Conservation (phyloP, 2,888 invertebrate genomes). For the Ctenicera cuprea region DNA sequence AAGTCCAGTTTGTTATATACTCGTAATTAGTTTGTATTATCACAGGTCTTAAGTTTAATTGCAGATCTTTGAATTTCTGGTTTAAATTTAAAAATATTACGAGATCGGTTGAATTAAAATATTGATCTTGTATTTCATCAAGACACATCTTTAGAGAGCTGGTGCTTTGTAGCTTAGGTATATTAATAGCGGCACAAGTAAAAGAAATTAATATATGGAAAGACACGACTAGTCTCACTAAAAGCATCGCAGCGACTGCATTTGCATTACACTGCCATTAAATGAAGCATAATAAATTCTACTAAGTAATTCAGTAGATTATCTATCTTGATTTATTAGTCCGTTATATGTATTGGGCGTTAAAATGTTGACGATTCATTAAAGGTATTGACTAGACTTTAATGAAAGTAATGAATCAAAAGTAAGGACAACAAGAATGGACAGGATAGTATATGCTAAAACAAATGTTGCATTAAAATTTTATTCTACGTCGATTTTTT, state of each 20-base stretch:
- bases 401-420: too few species aligned
- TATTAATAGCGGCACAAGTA: neutral
- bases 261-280: neutral
- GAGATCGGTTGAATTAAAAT: neutral
- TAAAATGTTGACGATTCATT: too few species aligned
- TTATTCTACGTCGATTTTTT: too few species aligned
- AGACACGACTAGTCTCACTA: neutral
- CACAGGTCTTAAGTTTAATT: neutral
- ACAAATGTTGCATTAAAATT: too few species aligned
- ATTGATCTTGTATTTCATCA: neutral
- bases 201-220: neutral
- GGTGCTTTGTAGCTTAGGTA: neutral
- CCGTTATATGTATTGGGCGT: neutral
- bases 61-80: neutral
- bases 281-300: neutral
- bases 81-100: neutral
- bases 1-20: neutral
- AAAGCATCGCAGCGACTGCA: slow-evolving; percentile 18
- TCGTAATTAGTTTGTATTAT: neutral
- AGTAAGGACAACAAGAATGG: too few species aligned
- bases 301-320: neutral
- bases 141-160: neutral
- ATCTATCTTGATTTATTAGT: neutral
- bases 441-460: too few species aligned
- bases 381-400: too few species aligned